A percentile compares a stretch with the other conserved stretches of the same genome.
Evolutionary conservation across 2,797 vertebrate genomes (phyloP).

Genomic region (Cryptoprocta ferox): DNA sequence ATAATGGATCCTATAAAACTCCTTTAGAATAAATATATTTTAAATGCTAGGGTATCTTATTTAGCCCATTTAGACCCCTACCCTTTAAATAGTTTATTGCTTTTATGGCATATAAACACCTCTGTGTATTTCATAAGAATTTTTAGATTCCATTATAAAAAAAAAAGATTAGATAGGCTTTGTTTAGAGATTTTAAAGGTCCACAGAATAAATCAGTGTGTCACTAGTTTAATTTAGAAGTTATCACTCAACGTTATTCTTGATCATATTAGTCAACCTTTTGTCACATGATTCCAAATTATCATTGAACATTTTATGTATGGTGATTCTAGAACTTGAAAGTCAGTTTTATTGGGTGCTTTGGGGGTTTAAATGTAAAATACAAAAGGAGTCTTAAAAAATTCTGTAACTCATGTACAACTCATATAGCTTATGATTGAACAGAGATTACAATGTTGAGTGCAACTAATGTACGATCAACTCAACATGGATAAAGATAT

Average conservation of each 20-base stretch:
- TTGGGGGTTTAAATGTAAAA: not conserved
- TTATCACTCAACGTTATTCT: not conserved
- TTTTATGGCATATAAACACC: not conserved
- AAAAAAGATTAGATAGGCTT: not conserved
- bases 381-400: not conserved
- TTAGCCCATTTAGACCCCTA: not conserved
- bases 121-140: not conserved
- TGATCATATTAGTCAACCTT: not conserved
- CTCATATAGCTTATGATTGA: not conserved
- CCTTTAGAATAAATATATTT: not conserved
- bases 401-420: not conserved
- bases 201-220: conserved; percentile 8
- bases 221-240: conserved; percentile 30
- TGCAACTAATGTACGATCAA: not conserved
- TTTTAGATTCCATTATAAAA: conserved; percentile 30
- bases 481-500: not conserved
- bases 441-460: not conserved
- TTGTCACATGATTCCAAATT: conserved; percentile 12
- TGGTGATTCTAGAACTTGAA: not conserved
- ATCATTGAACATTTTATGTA: not conserved
- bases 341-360: not conserved
- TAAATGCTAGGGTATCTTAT: not conserved
- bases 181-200: conserved; percentile 41
- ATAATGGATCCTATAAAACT: not conserved
- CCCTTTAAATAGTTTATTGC: not conserved